Conservation (phyloP, 1,140 invertebrate genomes). For the Sweltsa coloradensis region DNA sequence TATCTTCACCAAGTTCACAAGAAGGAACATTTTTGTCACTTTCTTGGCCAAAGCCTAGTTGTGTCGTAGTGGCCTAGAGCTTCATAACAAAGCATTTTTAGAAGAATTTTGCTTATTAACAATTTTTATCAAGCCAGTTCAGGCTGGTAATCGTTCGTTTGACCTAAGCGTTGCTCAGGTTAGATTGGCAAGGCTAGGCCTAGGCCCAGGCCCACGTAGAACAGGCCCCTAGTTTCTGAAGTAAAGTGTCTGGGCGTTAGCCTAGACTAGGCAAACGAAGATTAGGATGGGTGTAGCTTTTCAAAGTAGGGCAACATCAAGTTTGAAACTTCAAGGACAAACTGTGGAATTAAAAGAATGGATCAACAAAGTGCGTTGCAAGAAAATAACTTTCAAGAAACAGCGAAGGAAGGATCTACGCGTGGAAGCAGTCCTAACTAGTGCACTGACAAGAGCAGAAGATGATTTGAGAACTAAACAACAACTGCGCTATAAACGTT, state of each 20-base stretch:
- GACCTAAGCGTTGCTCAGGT: not conserved
- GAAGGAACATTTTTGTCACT: too few relatives aligned
- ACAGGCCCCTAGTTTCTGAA: not conserved
- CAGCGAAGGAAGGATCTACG: slow-evolving; percentile 30
- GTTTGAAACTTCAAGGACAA: slow-evolving; percentile 17
- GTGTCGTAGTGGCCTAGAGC: too few relatives aligned
- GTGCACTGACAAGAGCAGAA: slow-evolving; percentile 29
- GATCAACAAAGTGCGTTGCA: slow-evolving; percentile 32
- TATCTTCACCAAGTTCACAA: too few relatives aligned
- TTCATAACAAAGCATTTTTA: too few relatives aligned
- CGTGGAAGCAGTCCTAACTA: slow-evolving; percentile 31
- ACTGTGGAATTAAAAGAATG: slow-evolving; percentile 29
- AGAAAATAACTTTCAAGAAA: slow-evolving; percentile 28
- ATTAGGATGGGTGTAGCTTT: slow-evolving; percentile 13
- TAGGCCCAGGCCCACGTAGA: not conserved
- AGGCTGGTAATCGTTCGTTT: too few relatives aligned
- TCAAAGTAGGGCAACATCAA: not conserved
- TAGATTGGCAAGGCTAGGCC: not conserved
- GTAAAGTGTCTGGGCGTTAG: not conserved
- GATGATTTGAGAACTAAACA: slow-evolving; percentile 30
- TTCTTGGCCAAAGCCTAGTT: too few relatives aligned
- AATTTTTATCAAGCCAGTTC: too few relatives aligned
- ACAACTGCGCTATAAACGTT: slow-evolving; percentile 26
- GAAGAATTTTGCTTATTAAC: too few relatives aligned
- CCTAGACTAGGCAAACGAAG: not conserved